Conservation (phyloP, 2,113 vertebrate genomes). For the Zosterops pallidus region DNA sequence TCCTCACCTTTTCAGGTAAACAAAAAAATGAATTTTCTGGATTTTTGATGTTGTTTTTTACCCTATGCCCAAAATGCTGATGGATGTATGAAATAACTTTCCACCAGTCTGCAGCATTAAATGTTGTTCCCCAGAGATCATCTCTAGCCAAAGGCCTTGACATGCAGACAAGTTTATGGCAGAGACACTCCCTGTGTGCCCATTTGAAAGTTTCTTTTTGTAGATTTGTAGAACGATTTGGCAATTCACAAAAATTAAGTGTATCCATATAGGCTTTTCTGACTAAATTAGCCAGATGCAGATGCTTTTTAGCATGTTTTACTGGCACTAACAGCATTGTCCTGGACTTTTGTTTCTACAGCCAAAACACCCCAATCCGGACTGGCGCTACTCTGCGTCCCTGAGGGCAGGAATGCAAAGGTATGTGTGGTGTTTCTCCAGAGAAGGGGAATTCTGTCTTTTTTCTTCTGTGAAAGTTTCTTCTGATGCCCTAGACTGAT, state of each 20-base stretch:
- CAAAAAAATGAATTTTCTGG: neutral
- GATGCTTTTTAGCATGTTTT: neutral
- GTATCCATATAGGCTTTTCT: neutral
- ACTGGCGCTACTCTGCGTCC: slow-evolving; percentile 98
- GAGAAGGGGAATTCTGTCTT: neutral
- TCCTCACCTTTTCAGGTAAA: neutral
- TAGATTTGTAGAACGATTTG: neutral
- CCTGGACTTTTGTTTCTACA: slow-evolving; percentile 79
- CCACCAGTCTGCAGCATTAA: neutral
- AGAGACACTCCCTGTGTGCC: neutral
- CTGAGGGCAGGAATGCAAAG: slow-evolving; percentile 97
- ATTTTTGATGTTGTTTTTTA: neutral
- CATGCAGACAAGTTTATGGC: neutral
- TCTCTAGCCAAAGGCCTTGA: neutral
- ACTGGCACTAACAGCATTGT: slow-evolving; percentile 35
- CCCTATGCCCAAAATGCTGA: neutral
- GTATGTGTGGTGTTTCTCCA: slow-evolving; percentile 71
- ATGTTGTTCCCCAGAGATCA: neutral
- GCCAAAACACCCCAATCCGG: slow-evolving; percentile 88
- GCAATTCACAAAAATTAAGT: neutral
- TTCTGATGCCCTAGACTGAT: neutral
- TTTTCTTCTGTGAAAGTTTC: neutral
- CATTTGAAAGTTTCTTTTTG: neutral
- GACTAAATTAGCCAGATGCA: neutral
- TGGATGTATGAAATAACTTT: neutral